These are phyloP conservation scores for Cuniculus paca DNA, from an alignment of 2,797 vertebrate species.

Conservation along the genomic window DNA sequence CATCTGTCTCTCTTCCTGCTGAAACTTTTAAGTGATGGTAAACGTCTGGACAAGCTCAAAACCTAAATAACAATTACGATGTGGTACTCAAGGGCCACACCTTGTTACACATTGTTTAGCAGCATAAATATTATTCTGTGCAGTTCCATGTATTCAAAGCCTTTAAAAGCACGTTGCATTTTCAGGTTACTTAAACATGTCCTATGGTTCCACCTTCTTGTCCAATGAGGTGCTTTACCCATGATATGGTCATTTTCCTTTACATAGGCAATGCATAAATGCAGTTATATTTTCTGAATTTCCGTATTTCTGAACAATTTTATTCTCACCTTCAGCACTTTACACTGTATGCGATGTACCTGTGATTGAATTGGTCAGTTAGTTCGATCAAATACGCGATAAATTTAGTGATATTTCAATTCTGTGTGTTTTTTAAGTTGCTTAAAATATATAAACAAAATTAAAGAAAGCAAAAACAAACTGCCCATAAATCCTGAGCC, in stretches of 20 bases:
- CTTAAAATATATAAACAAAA: slow-evolving; percentile 55
- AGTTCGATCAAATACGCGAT: background rate
- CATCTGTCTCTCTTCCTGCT: background rate
- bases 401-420: slow-evolving; percentile 43
- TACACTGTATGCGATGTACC: slow-evolving; percentile 7
- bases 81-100: slow-evolving; percentile 30
- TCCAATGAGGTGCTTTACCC: background rate
- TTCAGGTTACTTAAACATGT: slow-evolving; percentile 17
- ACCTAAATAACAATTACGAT: slow-evolving; percentile 52
- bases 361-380: background rate
- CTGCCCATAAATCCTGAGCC: background rate
- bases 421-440: slow-evolving; percentile 33
- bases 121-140: slow-evolving; percentile 68
- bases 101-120: slow-evolving; percentile 66
- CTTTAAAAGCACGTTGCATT: background rate
- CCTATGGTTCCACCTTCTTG: background rate
- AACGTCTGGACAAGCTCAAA: slow-evolving; percentile 56
- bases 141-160: slow-evolving; percentile 59
- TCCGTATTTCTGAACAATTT: slow-evolving; percentile 37
- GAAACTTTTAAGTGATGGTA: slow-evolving; percentile 5
- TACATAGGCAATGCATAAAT: background rate
- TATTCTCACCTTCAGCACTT: slow-evolving; percentile 35
- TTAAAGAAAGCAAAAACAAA: slow-evolving; percentile 42
- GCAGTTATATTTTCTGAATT: slow-evolving; percentile 17
- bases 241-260: background rate